Percentiles rank a stretch among this genome's conserved stretches.
Evolutionary conservation across 2,797 vertebrate species (phyloP).

Genomic region (Lepidocolaptes lacrymiger): DNA sequence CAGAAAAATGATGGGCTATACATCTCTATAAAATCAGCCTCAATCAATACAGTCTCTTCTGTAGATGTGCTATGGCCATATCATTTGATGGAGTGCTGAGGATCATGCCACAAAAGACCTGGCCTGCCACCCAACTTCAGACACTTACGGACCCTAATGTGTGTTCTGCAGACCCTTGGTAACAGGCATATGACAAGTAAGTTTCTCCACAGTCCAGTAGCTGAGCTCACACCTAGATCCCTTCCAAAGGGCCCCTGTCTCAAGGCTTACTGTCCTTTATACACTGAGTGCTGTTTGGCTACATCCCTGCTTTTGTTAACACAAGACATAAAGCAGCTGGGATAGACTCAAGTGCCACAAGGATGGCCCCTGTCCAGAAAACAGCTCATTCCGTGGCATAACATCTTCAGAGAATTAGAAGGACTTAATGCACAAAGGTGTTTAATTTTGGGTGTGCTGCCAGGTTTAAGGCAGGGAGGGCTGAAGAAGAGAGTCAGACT

Average conservation of each 20-base stretch:
- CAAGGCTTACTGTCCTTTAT: neutral
- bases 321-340: neutral
- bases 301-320: neutral
- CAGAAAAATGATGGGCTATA: neutral
- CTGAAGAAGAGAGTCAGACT: neutral
- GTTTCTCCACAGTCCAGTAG: neutral
- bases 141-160: rapidly evolving
- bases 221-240: neutral
- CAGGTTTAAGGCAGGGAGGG: neutral
- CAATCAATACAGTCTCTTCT: neutral
- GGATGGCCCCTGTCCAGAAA: neutral
- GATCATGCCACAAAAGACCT: neutral
- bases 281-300: neutral
- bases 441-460: neutral
- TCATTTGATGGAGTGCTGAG: neutral
- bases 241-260: neutral
- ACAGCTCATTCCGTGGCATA: neutral
- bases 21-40: neutral
- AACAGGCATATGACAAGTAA: neutral
- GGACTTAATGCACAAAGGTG: neutral
- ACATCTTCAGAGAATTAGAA: neutral
- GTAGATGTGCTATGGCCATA: rapidly evolving
- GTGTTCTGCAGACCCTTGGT: neutral
- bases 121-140: neutral
- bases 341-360: neutral